A percentile compares a stretch with the other conserved stretches of the same genome.
Conservation (phyloP, 2,113 vertebrate genomes). For the Illadopsis cleaveri region DNA sequence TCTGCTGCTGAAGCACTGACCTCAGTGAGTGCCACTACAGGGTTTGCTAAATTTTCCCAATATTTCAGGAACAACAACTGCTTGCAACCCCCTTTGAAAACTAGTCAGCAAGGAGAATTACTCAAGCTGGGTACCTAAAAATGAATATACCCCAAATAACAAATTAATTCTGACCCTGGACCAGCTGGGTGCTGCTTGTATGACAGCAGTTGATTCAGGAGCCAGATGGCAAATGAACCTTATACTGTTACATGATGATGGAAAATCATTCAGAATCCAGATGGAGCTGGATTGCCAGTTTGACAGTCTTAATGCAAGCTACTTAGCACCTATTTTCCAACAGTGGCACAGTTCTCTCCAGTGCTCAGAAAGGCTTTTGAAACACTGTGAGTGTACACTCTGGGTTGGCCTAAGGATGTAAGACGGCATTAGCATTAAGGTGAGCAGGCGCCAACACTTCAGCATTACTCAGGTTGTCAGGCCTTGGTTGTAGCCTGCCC, state of each 20-base stretch:
- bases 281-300: conserved; percentile 62
- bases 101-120: background rate
- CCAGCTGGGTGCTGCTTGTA: conserved; percentile 44
- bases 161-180: conserved; percentile 40
- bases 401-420: background rate
- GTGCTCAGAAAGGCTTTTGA: background rate
- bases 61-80: background rate
- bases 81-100: background rate
- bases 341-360: background rate
- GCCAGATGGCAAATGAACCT: conserved; percentile 66
- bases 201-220: conserved; percentile 51
- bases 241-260: conserved; percentile 53
- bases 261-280: conserved; percentile 56
- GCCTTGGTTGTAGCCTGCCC: background rate
- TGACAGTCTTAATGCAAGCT: conserved; percentile 47
- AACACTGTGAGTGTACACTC: background rate
- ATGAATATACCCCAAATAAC: background rate
- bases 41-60: background rate
- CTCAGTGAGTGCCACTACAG: background rate
- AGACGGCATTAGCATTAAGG: background rate
- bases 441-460: background rate
- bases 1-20: background rate
- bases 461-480: background rate
- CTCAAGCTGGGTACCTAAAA: background rate
- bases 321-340: conserved; percentile 32